Evolutionary conservation across 2,888 invertebrate species (phyloP), one percentile per base, ranked within the genome.

Genomic region (Drosophila anomelani): DNA sequence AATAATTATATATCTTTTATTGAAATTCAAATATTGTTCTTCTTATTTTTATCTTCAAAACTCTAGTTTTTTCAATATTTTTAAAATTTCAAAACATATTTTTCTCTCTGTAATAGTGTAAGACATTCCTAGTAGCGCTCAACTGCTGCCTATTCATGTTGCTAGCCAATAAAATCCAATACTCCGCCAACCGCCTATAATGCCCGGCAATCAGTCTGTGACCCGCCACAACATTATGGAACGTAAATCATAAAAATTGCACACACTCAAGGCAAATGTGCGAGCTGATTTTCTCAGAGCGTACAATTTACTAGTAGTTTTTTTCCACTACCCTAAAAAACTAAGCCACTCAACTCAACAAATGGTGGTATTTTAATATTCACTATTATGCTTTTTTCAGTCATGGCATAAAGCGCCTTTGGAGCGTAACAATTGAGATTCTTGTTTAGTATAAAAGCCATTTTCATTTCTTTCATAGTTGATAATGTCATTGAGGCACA

Each of bases 401-500:
- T n/a, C 32, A 32, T 41, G 43, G 17, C 2, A 29, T 46, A 17
- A 12, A 29, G 29, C 7, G 51, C 41, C 49, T 54, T 38, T 44
- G 39, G 44, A 68, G 62, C 70, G 63, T 46, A 66, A 39, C 62
- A 61, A 78, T 75, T 67, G 62, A 85, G 67, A 69, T 66, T 64
- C 34, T 34, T 34, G 8, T n/a, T 32, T 10, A n/a, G 32, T n/a
- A 38, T 26, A 26, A 23, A 29, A 41, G 38, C 17, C 23, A 53
- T 59, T 55, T 64, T 20, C 54, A 79, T 85, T 75, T 70, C 63
- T 75, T 72, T 75, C 68, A 73, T 67, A 60, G 71, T 53, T 69
- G 73, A 79, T 84, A 87, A 73, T 79, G 64, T 73, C 70, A 76
- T 81, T 67, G 79, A 85, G 55, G 72, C n/a, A n/a, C 12, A 23